These are phyloP conservation scores for Herpetotheres cachinnans DNA, from an alignment of 2,113 vertebrate genomes.

Conservation along the genomic window DNA sequence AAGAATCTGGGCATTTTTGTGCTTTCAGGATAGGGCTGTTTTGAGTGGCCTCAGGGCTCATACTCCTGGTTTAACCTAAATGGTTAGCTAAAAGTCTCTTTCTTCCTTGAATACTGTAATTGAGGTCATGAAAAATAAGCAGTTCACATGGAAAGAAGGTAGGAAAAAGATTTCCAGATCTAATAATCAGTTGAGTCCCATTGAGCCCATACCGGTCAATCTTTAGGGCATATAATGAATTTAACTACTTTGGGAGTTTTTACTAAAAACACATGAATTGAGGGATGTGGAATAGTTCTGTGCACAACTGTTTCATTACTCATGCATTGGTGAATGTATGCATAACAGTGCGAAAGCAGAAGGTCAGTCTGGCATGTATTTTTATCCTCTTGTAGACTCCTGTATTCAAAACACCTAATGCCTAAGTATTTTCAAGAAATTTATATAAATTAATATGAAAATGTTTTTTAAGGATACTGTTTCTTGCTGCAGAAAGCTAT, in stretches of 20 bases:
- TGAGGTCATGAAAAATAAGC: fast-evolving
- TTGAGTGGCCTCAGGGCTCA: neutral
- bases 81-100: neutral
- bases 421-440: neutral
- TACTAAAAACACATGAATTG: neutral
- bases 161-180: neutral
- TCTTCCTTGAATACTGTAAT: neutral
- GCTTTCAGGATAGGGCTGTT: neutral
- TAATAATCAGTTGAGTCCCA: neutral
- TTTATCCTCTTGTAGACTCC: neutral
- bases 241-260: neutral
- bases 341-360: neutral
- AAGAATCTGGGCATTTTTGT: neutral
- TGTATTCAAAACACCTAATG: neutral
- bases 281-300: neutral
- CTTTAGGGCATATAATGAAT: neutral
- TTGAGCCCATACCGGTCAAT: neutral
- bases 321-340: neutral
- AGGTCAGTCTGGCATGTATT: neutral
- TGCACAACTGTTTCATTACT: neutral
- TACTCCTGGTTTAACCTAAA: neutral
- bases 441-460: neutral
- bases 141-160: neutral
- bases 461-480: slow-evolving; percentile 15
- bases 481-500: slow-evolving; percentile 20